Conservation (phyloP, 2,113 vertebrate genomes). For the Monarcha castaneiventris region DNA sequence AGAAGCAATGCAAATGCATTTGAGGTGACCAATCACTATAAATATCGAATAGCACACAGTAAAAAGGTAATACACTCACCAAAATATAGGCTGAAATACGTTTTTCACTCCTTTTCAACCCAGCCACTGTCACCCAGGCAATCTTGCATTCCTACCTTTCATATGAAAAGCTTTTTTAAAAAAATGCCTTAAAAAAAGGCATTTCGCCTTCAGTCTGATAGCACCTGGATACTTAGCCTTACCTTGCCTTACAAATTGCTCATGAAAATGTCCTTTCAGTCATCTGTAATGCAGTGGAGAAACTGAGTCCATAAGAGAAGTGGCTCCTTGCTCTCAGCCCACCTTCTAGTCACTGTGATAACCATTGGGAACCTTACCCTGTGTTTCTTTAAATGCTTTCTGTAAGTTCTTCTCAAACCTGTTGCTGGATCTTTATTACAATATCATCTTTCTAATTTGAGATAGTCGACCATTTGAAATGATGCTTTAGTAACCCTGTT, state of each 20-base stretch:
- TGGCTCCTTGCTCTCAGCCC: neutral
- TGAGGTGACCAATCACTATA: neutral
- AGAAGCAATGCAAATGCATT: neutral
- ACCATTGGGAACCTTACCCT: neutral
- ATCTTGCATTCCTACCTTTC: neutral
- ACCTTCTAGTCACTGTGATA: neutral
- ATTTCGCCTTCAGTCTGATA: neutral
- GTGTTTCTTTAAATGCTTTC: neutral
- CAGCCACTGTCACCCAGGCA: neutral
- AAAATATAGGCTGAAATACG: neutral
- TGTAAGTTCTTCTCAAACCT: neutral
- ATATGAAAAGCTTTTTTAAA: neutral
- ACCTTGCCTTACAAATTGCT: neutral
- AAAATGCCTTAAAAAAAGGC: neutral
- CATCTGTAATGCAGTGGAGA: neutral
- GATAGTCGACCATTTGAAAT: neutral
- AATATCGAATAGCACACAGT: neutral
- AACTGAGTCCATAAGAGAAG: neutral
- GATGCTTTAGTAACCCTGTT: slow-evolving; percentile 20
- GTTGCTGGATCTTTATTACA: neutral
- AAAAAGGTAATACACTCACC: neutral
- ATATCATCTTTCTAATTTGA: slow-evolving; percentile 8
- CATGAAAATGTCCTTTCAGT: neutral
- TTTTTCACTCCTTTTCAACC: neutral
- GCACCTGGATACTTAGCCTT: neutral